Evolutionary conservation across 2,113 vertebrate species (phyloP), one percentile per base, ranked within the genome.

Genomic region (Andinoacara biseriatus): DNA sequence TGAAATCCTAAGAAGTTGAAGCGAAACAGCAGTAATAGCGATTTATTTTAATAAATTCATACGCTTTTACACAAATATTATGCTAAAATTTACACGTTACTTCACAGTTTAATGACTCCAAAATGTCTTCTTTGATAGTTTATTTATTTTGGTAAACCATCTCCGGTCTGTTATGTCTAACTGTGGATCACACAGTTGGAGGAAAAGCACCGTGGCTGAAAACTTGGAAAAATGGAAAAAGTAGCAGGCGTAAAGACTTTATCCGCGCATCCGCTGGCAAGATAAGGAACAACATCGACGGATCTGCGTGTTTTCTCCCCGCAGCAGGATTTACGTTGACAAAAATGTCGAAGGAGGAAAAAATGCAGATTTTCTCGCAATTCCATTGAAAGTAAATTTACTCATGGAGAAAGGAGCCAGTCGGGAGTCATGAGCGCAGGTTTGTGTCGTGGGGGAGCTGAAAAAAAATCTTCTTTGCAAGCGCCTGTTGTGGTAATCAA

Each of bases 351-450:
- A 88, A 58, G 58, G 78, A 85, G 82, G 74, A 63, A 80, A 90
- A 93, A 84, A 77, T 58, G 22, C 58, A 20, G 67, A 82, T 88
- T 90, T 90, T 86, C 72, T 84, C 82, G 82, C 80, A 79, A 11
- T 92, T 93, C 87, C 89, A 93, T 92, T 94, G 92, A 95, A 95
- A 93, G 92, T 78, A 56, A 80, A 86, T 94, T 93, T 89, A 90
- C 95, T 93, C 94, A 96, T 95, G 95, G 95, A 95, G 91, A 94
- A 94, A 92, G 87, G 92, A 94, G 81, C 83, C 61, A 92, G 92
- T 94, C 89, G 82, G 92, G 94, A 96, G 95, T 94, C 96, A 96
- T 96, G 96, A 96, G 95, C 94, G 86, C 96, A 96, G 96, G 96
- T 96, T 95, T 92, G 96, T 95, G 93, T 94, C 88, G 67, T 81